These are phyloP conservation scores for Diaperis boleti DNA, from an alignment of 2,888 invertebrate species.

Conservation along the genomic window DNA sequence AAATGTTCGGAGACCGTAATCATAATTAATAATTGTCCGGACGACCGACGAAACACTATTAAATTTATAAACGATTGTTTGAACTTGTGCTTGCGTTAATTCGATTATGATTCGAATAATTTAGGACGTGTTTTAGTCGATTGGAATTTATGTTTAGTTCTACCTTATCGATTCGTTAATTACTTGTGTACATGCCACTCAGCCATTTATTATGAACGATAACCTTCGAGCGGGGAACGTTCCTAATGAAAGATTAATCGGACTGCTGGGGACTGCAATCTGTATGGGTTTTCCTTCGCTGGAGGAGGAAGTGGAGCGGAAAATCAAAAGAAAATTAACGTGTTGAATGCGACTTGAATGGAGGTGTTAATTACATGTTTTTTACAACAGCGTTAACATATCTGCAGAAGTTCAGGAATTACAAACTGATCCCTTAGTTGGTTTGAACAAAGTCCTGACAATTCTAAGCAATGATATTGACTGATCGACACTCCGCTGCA, in stretches of 20 bases:
- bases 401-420: too few species aligned
- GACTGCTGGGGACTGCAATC: background rate
- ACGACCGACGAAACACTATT: slow-evolving; percentile 23
- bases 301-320: background rate
- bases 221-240: slow-evolving; percentile 11
- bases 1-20: slow-evolving; percentile 20
- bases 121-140: slow-evolving; percentile 32
- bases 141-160: slow-evolving; percentile 37
- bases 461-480: too few species aligned
- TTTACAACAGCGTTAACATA: too few species aligned
- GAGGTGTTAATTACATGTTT: background rate
- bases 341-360: background rate
- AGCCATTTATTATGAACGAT: slow-evolving; percentile 31
- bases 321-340: background rate
- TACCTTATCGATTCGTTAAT: slow-evolving; percentile 33
- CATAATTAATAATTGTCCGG: slow-evolving; percentile 31
- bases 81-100: slow-evolving; percentile 38
- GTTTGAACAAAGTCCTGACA: too few species aligned
- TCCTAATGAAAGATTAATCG: slow-evolving; percentile 25
- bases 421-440: too few species aligned
- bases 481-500: too few species aligned
- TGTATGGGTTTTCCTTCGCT: background rate
- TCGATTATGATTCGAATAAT: slow-evolving; percentile 42
- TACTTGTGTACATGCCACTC: slow-evolving; percentile 36
- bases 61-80: slow-evolving; percentile 36